Evolutionary conservation across 2,113 vertebrate species (phyloP).

Genomic region (Gadus chalcogrammus): DNA sequence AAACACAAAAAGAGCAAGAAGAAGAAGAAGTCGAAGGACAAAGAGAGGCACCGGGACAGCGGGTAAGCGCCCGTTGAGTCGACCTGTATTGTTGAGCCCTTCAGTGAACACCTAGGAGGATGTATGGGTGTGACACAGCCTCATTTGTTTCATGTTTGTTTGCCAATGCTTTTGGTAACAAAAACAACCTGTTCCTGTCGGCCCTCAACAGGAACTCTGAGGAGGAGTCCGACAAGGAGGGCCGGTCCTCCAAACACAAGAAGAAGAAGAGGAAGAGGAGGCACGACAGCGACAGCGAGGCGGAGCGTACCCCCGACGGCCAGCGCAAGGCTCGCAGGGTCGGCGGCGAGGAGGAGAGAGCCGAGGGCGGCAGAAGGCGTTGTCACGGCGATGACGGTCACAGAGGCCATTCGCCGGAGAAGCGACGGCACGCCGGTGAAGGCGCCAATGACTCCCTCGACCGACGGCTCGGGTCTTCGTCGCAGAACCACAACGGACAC

Average conservation of each 20-base stretch:
- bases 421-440: slow-evolving; percentile 23
- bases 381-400: slow-evolving; percentile 35
- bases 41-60: slow-evolving; percentile 74
- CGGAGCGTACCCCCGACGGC: slow-evolving; percentile 17
- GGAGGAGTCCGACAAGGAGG: slow-evolving; percentile 59
- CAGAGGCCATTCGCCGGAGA: slow-evolving; percentile 11
- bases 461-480: slow-evolving; percentile 4
- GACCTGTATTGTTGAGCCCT: neutral
- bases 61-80: slow-evolving; percentile 66
- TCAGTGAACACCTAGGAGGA: no score
- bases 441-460: neutral
- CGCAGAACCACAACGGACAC: slow-evolving; percentile 53
- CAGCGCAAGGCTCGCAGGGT: slow-evolving; percentile 24
- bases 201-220: slow-evolving; percentile 41
- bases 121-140: no score
- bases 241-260: slow-evolving; percentile 75
- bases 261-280: slow-evolving; percentile 84
- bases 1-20: slow-evolving; percentile 91
- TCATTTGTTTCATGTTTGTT: neutral
- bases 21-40: slow-evolving; percentile 90
- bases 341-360: slow-evolving; percentile 9
- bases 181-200: slow-evolving; percentile 5
- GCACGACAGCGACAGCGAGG: slow-evolving; percentile 62
- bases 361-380: slow-evolving; percentile 54
- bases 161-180: neutral